Evolutionary conservation across 2,113 vertebrate genomes (phyloP).

Genomic region (Ranitomeya variabilis): DNA sequence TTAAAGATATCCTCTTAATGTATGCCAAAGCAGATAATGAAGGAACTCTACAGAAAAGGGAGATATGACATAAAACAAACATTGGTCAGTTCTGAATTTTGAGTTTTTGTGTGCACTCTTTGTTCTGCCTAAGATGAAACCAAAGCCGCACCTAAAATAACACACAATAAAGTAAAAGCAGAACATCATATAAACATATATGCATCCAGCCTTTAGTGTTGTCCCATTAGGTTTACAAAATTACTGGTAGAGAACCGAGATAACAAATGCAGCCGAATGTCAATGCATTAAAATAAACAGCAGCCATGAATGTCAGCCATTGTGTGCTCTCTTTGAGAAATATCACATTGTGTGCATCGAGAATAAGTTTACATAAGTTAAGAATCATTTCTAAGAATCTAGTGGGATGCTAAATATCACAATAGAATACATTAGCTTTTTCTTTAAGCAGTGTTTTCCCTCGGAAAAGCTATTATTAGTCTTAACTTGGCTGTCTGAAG

Average conservation of each 20-base stretch:
- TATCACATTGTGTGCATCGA: constrained; percentile 43
- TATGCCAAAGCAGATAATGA: background rate
- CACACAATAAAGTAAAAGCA: background rate
- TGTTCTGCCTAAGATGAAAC: background rate
- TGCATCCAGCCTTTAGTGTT: background rate
- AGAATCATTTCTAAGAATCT: constrained; percentile 32
- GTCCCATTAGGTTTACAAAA: constrained; percentile 10
- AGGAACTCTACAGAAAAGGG: background rate
- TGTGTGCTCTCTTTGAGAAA: constrained; percentile 20
- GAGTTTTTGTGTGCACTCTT: background rate
- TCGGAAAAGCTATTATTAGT: constrained; percentile 31
- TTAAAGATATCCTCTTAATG: background rate
- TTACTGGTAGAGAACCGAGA: background rate
- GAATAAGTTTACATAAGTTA: constrained; percentile 55
- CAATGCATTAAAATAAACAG: constrained; percentile 48
- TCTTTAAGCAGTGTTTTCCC: background rate
- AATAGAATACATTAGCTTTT: constrained; percentile 38
- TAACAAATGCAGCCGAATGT: constrained; percentile 34
- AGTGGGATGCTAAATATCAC: constrained; percentile 53
- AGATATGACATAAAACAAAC: background rate
- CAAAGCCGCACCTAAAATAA: background rate
- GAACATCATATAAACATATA: background rate
- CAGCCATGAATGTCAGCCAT: constrained; percentile 50
- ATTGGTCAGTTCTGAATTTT: background rate
- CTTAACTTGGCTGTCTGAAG: constrained; percentile 1